These are phyloP conservation scores for Megaleporinus macrocephalus DNA, from an alignment of 2,113 vertebrate species.

Conservation along the genomic window DNA sequence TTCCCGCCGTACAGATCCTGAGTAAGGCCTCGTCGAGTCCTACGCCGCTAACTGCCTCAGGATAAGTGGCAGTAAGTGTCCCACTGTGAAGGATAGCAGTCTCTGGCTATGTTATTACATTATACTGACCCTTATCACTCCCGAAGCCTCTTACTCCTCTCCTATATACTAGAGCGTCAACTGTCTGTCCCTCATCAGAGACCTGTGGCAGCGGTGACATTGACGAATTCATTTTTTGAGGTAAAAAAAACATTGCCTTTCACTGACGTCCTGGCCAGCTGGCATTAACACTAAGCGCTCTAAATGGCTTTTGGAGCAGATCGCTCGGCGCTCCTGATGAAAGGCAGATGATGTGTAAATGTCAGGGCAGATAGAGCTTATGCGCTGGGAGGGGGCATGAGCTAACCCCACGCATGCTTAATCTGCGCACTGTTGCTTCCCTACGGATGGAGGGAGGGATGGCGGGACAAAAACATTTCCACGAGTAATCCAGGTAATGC, in stretches of 20 bases:
- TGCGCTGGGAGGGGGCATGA: constrained; percentile 45
- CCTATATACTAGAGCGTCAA: background rate
- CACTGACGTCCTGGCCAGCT: constrained; percentile 2
- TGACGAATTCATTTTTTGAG: background rate
- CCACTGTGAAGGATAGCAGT: background rate
- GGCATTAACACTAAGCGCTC: constrained; percentile 66
- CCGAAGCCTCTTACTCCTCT: background rate
- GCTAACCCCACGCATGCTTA: constrained; percentile 23
- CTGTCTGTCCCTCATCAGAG: too few species aligned
- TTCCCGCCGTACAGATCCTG: too few species aligned
- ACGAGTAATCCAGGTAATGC: constrained; percentile 72
- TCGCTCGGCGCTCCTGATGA: constrained; percentile 60
- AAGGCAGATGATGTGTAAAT: constrained; percentile 70
- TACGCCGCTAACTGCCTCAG: background rate
- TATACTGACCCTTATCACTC: background rate
- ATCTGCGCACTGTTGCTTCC: constrained; percentile 26
- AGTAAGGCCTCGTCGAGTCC: too few species aligned
- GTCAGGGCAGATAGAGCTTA: constrained; percentile 66
- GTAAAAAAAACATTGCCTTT: constrained; percentile 26
- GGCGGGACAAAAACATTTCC: constrained; percentile 44
- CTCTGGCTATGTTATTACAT: background rate
- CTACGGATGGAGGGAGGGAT: constrained; percentile 1
- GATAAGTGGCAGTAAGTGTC: constrained; percentile 1
- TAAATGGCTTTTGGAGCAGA: constrained; percentile 55
- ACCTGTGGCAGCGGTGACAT: background rate